Base-by-base conservation (phyloP, 2,888 invertebrate species). In the Caenorhabditis auriculariae region DNA sequence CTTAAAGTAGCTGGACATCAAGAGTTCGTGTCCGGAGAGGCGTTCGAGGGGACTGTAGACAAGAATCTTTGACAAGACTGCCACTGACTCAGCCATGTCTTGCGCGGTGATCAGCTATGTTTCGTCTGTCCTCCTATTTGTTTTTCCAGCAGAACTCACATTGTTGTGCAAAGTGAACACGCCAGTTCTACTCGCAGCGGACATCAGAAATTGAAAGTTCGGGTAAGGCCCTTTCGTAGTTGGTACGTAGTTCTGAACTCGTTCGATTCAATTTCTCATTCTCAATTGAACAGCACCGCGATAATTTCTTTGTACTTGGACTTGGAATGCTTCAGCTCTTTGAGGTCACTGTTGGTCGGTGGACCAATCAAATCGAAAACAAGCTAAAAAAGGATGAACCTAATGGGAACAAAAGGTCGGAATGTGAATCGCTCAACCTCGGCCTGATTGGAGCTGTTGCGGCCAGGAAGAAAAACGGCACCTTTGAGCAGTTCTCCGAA, bases 401-500 rank as follows among this genome's bases (percentile, higher is more conserved):
- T n/a, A 47, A 4, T 15, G 17, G 28, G 19, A 41, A 41, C 12
- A 29, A 46, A 15, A 12, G 23, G 15, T 15, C 29, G 44, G 32
- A n/a, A n/a, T n/a, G n/a, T n/a, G n/a, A n/a, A n/a, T n/a, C n/a
- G n/a, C n/a, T n/a, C n/a, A n/a, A n/a, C n/a, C 35, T 67, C 62
- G n/a, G 56, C 38, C 38, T 71, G 73, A 45, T 71, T 51, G 26
- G 35, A 48, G 1, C 64, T 56, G 29, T 57, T 62, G 5, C 54
- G 44, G 17, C 74, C 74, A 9, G 69, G 54, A 32, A 72, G 44
- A n/a, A 72, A 53, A 4, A 66, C 58, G 2, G 54, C 45, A 4
- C 69, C 66, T 21, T 59, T 55, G 2, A 74, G 54, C 29, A 74
- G 50, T 48, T 74, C 74, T 15, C 63, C 72, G 32, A 72, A 58